Evolutionary conservation across 1,140 invertebrate species (phyloP).

Genomic region (Apis dorsata): DNA sequence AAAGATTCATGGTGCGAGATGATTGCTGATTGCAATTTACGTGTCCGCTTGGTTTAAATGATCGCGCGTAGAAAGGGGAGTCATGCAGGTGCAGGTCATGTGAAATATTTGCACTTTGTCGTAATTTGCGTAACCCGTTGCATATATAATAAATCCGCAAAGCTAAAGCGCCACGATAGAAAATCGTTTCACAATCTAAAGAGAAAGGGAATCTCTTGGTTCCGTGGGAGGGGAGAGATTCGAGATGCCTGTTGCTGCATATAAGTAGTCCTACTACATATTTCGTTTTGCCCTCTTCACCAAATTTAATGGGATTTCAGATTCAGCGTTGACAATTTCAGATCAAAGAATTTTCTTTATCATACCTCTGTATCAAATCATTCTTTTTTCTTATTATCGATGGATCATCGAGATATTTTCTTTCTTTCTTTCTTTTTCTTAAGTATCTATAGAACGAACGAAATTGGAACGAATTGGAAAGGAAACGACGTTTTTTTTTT

Average conservation of each 20-base stretch:
- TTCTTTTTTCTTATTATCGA: neutral
- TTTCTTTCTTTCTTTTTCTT: neutral
- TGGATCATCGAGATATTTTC: neutral
- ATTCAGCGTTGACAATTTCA: neutral
- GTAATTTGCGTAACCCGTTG: slow-evolving; percentile 74
- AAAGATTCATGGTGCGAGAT: neutral
- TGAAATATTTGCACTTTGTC: slow-evolving; percentile 77
- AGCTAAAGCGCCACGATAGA: slow-evolving; percentile 68
- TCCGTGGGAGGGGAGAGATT: slow-evolving; percentile 52
- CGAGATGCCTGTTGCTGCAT: slow-evolving; percentile 55
- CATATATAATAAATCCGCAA: slow-evolving; percentile 73
- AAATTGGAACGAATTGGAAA: neutral
- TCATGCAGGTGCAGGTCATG: slow-evolving; percentile 73
- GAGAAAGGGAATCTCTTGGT: slow-evolving; percentile 72
- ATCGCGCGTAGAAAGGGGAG: slow-evolving; percentile 65
- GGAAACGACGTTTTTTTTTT: neutral
- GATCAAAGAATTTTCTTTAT: neutral
- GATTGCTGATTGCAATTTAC: slow-evolving; percentile 53
- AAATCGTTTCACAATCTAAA: slow-evolving; percentile 75
- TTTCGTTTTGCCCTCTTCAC: slow-evolving; percentile 4
- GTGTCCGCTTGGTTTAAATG: slow-evolving; percentile 57
- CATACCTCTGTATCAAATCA: neutral
- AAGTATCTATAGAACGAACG: neutral
- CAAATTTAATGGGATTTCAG: neutral
- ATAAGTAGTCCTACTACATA: slow-evolving; percentile 1